Conservation (phyloP, 2,888 invertebrate genomes). For the Branchellion lobata region DNA sequence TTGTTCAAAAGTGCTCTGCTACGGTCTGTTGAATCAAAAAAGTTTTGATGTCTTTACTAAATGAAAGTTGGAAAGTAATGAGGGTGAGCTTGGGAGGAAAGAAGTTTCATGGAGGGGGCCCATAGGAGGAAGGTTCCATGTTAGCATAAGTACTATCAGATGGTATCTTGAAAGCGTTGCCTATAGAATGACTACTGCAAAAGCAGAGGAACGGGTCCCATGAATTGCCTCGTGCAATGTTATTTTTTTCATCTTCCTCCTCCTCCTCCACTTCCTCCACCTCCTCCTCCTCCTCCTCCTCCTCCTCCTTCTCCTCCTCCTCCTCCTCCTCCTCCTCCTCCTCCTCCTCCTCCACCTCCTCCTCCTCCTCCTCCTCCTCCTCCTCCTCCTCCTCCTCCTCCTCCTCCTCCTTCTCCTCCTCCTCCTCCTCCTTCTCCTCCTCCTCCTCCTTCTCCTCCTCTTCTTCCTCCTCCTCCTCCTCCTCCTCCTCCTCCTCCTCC, state of each 20-base stretch:
- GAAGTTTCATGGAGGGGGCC: no score
- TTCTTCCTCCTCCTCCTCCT: conserved; percentile 7
- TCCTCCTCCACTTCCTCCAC: no score
- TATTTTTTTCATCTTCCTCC: not conserved
- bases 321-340: not conserved
- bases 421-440: conserved; percentile 7
- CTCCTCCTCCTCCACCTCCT: conserved; percentile 35
- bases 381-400: conserved; percentile 27
- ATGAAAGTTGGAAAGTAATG: no score
- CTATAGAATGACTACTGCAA: no score
- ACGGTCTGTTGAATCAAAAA: no score
- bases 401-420: conserved; percentile 31
- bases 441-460: not conserved
- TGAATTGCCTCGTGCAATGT: not conserved
- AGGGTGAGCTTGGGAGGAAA: no score
- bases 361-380: conserved; percentile 29
- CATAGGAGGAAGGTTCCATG: no score
- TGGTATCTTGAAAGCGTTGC: no score
- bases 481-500: conserved; percentile 8
- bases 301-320: not conserved
- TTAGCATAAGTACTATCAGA: no score
- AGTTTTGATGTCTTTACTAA: no score
- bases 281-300: not conserved
- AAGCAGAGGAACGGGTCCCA: no score
- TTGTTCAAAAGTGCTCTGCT: no score